Evolutionary conservation across 2,113 vertebrate species (phyloP).

Genomic region (Elanoides forficatus): DNA sequence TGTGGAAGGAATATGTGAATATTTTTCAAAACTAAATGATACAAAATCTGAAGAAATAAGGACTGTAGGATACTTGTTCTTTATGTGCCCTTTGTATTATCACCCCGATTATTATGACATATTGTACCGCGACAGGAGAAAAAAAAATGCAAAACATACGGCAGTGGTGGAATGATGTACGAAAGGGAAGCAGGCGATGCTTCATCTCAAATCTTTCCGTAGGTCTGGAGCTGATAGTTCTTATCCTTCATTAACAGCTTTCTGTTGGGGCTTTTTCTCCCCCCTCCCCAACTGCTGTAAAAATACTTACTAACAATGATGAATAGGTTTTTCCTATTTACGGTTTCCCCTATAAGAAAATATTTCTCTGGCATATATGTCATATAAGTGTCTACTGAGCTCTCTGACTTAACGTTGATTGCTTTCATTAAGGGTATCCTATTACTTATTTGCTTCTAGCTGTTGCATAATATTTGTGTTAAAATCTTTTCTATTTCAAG

Average conservation of each 20-base stretch:
- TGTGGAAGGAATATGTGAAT: background rate
- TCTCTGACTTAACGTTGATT: background rate
- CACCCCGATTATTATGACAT: background rate
- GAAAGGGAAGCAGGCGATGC: background rate
- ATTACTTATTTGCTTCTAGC: background rate
- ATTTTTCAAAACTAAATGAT: background rate
- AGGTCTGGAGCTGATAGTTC: background rate
- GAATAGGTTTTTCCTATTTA: background rate
- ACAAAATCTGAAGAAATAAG: background rate
- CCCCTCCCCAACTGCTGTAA: background rate
- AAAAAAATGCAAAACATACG: background rate
- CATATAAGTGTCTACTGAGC: background rate
- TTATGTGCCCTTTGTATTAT: background rate
- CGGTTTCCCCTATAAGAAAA: background rate
- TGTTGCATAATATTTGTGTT: background rate
- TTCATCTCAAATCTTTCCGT: background rate
- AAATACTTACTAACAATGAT: background rate
- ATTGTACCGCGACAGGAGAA: background rate
- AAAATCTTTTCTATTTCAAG: background rate
- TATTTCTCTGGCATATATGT: background rate
- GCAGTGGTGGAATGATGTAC: background rate
- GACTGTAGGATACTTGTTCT: too few relatives aligned
- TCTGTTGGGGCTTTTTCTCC: background rate
- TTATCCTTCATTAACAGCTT: background rate
- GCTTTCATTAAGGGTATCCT: background rate